Evolutionary conservation across 2,113 vertebrate species (phyloP).

Genomic region (Leptocoma aspasia): DNA sequence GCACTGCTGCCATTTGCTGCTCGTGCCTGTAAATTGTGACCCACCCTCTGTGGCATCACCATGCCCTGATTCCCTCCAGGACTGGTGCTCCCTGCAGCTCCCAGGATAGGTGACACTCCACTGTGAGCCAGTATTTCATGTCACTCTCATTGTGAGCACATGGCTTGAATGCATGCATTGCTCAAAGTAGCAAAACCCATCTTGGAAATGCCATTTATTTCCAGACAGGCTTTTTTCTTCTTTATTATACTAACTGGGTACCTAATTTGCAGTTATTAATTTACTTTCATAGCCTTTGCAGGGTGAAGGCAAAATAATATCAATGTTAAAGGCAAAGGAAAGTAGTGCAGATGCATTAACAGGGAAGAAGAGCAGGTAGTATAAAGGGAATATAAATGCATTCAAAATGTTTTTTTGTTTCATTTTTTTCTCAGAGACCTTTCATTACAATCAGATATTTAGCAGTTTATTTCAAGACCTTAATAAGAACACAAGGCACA

Average conservation of each 20-base stretch:
- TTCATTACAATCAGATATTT: background rate
- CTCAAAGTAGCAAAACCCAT: background rate
- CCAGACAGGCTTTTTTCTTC: background rate
- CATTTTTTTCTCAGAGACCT: background rate
- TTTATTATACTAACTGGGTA: background rate
- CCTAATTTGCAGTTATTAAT: background rate
- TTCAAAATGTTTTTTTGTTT: background rate
- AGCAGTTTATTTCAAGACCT: background rate
- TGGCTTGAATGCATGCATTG: background rate
- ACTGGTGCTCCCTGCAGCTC: background rate
- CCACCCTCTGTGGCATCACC: background rate
- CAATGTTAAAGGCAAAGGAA: background rate
- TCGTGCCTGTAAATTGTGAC: background rate
- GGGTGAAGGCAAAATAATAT: background rate
- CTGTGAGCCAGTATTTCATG: background rate
- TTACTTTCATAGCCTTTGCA: background rate
- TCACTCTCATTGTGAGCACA: background rate
- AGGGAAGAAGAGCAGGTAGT: background rate
- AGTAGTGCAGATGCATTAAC: background rate
- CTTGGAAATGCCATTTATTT: background rate
- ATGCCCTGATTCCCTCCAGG: accelerated
- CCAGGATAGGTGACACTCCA: background rate
- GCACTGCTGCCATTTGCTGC: background rate
- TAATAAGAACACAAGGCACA: background rate
- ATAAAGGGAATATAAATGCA: background rate